These are phyloP conservation scores for Vimba vimba DNA, from an alignment of 2,113 vertebrate genomes.

Conservation along the genomic window DNA sequence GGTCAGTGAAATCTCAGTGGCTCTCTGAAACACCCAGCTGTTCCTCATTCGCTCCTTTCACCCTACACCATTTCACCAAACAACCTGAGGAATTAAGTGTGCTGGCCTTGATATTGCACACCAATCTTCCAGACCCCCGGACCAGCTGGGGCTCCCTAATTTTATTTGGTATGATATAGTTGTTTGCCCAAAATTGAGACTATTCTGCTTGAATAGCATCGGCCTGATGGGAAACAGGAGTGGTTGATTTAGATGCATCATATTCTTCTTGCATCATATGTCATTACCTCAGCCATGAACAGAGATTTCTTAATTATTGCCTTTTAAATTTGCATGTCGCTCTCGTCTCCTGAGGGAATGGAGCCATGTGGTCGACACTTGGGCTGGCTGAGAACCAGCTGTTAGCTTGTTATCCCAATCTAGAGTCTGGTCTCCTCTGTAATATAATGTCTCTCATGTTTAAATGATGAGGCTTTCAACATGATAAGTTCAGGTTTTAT, in stretches of 20 bases:
- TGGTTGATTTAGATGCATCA: background rate
- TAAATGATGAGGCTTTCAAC: constrained; percentile 22
- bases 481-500: constrained; percentile 12
- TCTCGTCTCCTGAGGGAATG: background rate
- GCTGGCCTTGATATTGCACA: background rate
- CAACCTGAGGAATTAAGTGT: background rate
- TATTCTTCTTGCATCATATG: background rate
- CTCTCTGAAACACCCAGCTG: background rate
- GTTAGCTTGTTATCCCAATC: constrained; percentile 21
- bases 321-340: constrained; percentile 2
- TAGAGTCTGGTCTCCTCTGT: background rate
- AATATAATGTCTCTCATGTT: constrained; percentile 22
- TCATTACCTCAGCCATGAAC: constrained; percentile 2
- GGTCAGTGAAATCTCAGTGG: background rate
- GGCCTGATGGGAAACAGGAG: background rate
- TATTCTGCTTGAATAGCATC: background rate
- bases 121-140: background rate
- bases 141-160: background rate
- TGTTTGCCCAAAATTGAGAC: background rate
- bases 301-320: background rate
- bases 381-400: constrained; percentile 4
- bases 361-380: constrained; percentile 18
- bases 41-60: constrained; percentile 10
- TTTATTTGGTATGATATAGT: background rate
- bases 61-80: background rate